These are phyloP conservation scores for Crotalus horridus DNA, from an alignment of 2,113 vertebrate genomes.

Conservation along the genomic window DNA sequence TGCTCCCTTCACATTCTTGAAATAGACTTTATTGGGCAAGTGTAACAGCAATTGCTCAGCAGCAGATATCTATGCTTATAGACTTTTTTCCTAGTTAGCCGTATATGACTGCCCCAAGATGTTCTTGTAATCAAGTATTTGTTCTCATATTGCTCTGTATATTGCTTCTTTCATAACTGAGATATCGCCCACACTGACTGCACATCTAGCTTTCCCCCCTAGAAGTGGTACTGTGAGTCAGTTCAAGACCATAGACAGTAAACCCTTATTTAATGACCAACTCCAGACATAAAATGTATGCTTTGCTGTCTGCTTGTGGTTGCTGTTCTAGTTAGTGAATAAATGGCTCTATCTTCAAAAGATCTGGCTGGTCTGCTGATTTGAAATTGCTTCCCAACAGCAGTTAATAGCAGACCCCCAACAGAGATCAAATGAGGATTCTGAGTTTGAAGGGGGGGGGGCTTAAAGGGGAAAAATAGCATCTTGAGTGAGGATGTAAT, in stretches of 20 bases:
- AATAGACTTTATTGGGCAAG: neutral
- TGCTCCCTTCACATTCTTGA: neutral
- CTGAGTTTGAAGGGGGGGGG: neutral
- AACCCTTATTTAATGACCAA: conserved; percentile 51
- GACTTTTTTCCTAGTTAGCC: neutral
- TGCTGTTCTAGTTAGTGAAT: conserved; percentile 51
- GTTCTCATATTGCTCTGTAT: neutral
- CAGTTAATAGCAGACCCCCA: conserved; percentile 41
- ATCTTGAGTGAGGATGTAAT: conserved; percentile 14
- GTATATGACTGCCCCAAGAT: neutral
- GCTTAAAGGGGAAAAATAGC: neutral
- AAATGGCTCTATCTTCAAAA: conserved; percentile 60
- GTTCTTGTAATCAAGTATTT: neutral
- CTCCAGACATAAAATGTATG: conserved; percentile 49
- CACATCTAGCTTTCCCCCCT: conserved; percentile 25
- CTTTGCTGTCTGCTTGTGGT: conserved; percentile 46
- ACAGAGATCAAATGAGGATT: conserved; percentile 45
- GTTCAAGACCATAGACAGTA: conserved; percentile 46
- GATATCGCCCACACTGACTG: conserved; percentile 4
- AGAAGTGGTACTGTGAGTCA: conserved; percentile 42
- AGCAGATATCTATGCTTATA: neutral
- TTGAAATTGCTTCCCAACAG: conserved; percentile 51
- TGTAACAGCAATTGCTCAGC: neutral
- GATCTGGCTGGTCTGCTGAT: conserved; percentile 48
- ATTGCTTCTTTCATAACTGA: conserved; percentile 21